Evolutionary conservation across 2,888 invertebrate species (phyloP).

Genomic region (Amorpha juglandis): DNA sequence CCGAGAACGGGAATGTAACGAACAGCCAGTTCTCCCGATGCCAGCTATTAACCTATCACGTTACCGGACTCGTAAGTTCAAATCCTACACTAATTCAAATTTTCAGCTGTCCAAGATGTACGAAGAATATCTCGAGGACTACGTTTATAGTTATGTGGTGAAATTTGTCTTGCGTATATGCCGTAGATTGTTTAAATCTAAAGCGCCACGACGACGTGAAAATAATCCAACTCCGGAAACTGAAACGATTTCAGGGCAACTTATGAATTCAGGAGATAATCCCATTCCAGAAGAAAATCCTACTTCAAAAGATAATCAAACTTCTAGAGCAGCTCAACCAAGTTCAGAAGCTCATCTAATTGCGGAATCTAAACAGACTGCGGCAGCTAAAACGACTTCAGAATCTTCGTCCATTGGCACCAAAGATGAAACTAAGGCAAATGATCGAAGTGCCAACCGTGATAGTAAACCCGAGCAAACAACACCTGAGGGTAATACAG

Average conservation of each 20-base stretch:
- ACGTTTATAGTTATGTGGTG: conserved; percentile 78
- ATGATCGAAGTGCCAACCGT: conserved; percentile 30
- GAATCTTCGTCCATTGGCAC: neutral
- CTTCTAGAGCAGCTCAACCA: neutral
- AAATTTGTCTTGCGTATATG: conserved; percentile 67
- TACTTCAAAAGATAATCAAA: neutral
- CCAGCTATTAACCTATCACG: neutral
- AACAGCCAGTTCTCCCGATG: too few relatives aligned
- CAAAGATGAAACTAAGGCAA: conserved; percentile 29
- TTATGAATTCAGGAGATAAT: neutral
- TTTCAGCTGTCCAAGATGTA: conserved; percentile 89
- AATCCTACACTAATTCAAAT: neutral
- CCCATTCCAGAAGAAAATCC: neutral
- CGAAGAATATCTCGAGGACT: conserved; percentile 89
- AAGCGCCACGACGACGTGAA: conserved; percentile 37
- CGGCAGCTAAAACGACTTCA: conserved; percentile 2
- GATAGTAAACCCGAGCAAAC: conserved; percentile 23
- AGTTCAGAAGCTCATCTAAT: too few relatives aligned
- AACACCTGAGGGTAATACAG: neutral
- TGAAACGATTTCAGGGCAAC: neutral
- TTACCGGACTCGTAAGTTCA: neutral
- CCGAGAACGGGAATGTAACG: too few relatives aligned
- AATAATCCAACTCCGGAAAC: neutral
- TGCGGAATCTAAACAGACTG: too few relatives aligned
- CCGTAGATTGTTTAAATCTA: conserved; percentile 50